Evolutionary conservation across 2,113 vertebrate species (phyloP), one percentile per base, ranked within the genome.

Genomic region (Ondatra zibethicus): DNA sequence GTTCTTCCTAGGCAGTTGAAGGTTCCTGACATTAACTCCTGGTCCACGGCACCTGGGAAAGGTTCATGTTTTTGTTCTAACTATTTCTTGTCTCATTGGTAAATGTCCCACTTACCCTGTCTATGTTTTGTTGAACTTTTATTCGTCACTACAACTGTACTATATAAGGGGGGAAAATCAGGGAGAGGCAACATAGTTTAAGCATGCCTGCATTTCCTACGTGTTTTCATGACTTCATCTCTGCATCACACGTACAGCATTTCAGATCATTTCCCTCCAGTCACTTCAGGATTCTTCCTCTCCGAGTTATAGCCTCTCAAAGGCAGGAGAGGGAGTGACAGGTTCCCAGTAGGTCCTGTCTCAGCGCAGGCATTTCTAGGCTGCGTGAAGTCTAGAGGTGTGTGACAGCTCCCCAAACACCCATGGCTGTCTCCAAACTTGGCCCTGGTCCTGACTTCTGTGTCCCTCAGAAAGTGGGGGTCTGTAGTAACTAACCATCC

Each of bases 21-120:
- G 87, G 12, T 39, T 95, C 89, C 58, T 94, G 75, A 73, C 73
- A 73, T 89, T 76, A 92, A 58, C 86, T 78, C 1, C 23, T 91
- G 78, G 29, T 47, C 42, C 5, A 33, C 16, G 36, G 23, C 42
- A 7, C 72, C 88, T 97, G 68, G 52, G n/a, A 92, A 92, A 78
- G 19, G 36, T 90, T 39, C 17, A 23, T 50, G 7, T 31, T 58
- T 70, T 21, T 39, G 39, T 42, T 10, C 25, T 55, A 21, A 94
- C 19, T 70, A 65, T 90, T 65, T 94, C 63, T 78, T 16, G 73
- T 66, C 66, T 63, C 55, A 31, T 13, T 77, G 63, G 58, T 77
- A 88, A 72, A 85, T 66, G 96, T 65, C 58, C 78, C 66, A 58
- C 61, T 94, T 93, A 9, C 52, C 50, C 29, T 70, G 39, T 55